Conservation (phyloP, 1,140 invertebrate genomes). For the Ladona fulva region DNA sequence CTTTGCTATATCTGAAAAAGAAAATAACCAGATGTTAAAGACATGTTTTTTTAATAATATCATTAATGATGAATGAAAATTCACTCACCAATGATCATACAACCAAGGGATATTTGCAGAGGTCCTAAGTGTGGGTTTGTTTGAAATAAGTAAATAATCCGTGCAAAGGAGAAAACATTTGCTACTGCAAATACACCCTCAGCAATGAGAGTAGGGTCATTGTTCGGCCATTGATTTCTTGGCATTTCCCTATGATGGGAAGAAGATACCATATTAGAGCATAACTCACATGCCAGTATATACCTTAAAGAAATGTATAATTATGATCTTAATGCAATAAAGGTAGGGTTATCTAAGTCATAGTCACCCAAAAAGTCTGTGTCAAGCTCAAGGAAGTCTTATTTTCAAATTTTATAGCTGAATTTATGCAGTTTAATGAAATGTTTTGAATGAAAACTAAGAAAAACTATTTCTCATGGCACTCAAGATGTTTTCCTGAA, state of each 20-base stretch:
- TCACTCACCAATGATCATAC: constrained; percentile 38
- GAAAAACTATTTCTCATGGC: too few species aligned
- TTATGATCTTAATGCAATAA: too few species aligned
- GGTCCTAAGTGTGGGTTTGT: constrained; percentile 49
- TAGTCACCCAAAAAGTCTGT: too few species aligned
- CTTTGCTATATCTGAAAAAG: constrained; percentile 39
- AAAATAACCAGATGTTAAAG: neutral
- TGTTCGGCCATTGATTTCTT: constrained; percentile 44
- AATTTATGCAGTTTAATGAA: too few species aligned
- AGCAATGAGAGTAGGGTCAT: constrained; percentile 47
- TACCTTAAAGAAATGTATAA: too few species aligned
- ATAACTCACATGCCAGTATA: too few species aligned
- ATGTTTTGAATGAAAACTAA: too few species aligned
- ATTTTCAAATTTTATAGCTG: too few species aligned
- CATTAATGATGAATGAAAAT: neutral
- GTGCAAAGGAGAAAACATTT: constrained; percentile 49
- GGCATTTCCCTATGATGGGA: constrained; percentile 25
- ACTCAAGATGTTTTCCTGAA: too few species aligned
- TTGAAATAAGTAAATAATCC: constrained; percentile 49
- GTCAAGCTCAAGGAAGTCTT: too few species aligned
- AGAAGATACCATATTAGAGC: too few species aligned
- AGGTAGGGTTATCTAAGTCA: too few species aligned
- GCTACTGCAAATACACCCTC: constrained; percentile 49
- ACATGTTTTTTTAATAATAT: neutral
- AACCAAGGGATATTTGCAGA: constrained; percentile 46